Conservation (phyloP, 2,113 vertebrate genomes). For the Oreocharis arfaki region DNA sequence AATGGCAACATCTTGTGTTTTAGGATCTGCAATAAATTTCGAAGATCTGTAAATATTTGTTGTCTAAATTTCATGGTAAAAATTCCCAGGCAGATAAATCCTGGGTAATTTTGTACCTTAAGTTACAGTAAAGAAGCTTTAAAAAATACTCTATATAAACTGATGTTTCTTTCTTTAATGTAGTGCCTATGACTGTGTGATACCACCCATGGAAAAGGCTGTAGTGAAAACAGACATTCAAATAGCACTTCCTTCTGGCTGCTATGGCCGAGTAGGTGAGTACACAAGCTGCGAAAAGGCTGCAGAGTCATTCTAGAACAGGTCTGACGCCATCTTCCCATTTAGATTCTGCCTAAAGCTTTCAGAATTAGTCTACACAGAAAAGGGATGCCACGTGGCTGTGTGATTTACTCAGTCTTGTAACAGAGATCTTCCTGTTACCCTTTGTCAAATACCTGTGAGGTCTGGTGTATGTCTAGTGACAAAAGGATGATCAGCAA, state of each 20-base stretch:
- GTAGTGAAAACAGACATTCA: slow-evolving; percentile 96
- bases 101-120: neutral
- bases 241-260: slow-evolving; percentile 87
- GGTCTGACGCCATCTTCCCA: neutral
- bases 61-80: neutral
- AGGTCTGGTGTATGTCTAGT: neutral
- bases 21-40: neutral
- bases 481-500: neutral
- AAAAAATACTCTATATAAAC: neutral
- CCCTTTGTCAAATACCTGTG: neutral
- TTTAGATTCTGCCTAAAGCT: neutral
- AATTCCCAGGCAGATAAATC: neutral
- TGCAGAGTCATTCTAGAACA: neutral
- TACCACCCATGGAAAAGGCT: slow-evolving; percentile 85
- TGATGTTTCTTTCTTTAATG: neutral
- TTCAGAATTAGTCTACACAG: neutral
- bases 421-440: neutral
- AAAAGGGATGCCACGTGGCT: neutral
- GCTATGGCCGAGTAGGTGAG: slow-evolving; percentile 95
- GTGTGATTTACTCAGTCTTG: neutral
- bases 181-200: slow-evolving; percentile 89
- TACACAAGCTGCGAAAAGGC: neutral
- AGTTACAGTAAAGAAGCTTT: neutral
- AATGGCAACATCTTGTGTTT: neutral
- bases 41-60: neutral